phyloP scores from a whole-genome alignment of 2,113 vertebrate genomes.

The Hypomesus transpacificus region DNA sequence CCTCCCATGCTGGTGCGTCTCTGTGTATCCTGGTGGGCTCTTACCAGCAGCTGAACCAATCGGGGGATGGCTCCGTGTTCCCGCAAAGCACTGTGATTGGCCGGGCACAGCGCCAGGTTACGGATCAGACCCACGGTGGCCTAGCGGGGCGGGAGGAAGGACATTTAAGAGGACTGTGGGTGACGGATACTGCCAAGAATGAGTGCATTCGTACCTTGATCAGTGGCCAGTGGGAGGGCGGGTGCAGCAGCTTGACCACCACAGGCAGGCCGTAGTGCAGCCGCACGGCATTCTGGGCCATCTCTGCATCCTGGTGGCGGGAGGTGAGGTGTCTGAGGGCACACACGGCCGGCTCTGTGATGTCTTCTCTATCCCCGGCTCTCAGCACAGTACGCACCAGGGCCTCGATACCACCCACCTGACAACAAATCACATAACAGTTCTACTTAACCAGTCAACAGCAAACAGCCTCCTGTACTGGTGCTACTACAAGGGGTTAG shows the following conservation, averaged over 20 bases:
- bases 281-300: constrained; percentile 97
- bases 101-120: constrained; percentile 94
- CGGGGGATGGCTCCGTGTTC: constrained; percentile 97
- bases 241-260: constrained; percentile 95
- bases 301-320: constrained; percentile 96
- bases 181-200: not conserved
- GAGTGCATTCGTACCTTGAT: constrained; percentile 80
- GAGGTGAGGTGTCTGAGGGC: constrained; percentile 96
- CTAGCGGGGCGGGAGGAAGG: constrained; percentile 52
- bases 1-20: constrained; percentile 97
- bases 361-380: constrained; percentile 96
- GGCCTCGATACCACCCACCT: constrained; percentile 96
- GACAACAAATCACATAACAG: constrained; percentile 50
- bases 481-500: not conserved
- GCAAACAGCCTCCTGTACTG: not conserved
- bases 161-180: not conserved
- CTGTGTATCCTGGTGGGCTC: constrained; percentile 97
- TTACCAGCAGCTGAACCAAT: constrained; percentile 91
- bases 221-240: constrained; percentile 96
- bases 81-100: constrained; percentile 92
- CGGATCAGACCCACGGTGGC: constrained; percentile 96
- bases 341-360: constrained; percentile 96
- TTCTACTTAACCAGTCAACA: not conserved
- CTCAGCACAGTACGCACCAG: constrained; percentile 95
- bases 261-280: constrained; percentile 96